phyloP scores from a whole-genome alignment of 2,113 vertebrate species.

The Crotalus viridis region DNA sequence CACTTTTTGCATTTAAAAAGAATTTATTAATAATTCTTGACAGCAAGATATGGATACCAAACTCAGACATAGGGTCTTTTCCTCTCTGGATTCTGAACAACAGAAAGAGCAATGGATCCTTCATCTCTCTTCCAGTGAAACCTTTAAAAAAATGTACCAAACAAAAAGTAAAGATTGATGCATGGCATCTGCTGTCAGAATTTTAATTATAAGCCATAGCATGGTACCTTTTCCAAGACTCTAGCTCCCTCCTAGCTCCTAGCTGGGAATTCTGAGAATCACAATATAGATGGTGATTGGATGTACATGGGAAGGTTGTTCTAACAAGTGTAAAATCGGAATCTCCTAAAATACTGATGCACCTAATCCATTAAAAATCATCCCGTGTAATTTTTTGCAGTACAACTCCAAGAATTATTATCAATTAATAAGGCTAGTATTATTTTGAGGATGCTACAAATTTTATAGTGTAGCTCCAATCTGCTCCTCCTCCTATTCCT shows the following conservation, averaged over 20 bases:
- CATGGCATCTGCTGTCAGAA: background rate
- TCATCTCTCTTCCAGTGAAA: conserved; percentile 81
- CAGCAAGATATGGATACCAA: background rate
- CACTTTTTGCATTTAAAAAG: background rate
- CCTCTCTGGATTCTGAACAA: conserved; percentile 83
- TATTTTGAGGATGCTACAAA: background rate
- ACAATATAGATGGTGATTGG: background rate
- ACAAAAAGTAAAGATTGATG: conserved; percentile 23
- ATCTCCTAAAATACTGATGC: background rate
- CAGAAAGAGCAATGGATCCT: conserved; percentile 77
- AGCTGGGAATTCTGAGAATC: background rate
- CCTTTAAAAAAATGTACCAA: conserved; percentile 61
- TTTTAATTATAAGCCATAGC: background rate
- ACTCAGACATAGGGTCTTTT: conserved; percentile 74
- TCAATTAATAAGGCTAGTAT: background rate
- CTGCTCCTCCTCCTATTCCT: background rate
- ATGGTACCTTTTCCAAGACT: background rate
- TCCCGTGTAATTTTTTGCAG: background rate
- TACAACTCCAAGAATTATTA: background rate
- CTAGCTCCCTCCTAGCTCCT: background rate
- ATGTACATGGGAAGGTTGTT: background rate
- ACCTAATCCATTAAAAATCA: background rate
- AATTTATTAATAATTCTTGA: background rate
- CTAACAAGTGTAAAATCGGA: background rate
- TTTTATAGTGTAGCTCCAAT: background rate